A percentile compares a stretch with the other conserved stretches of the same genome.
These are phyloP conservation scores for Dascyllus trimaculatus DNA, from an alignment of 2,113 vertebrate species.

Conservation along the genomic window DNA sequence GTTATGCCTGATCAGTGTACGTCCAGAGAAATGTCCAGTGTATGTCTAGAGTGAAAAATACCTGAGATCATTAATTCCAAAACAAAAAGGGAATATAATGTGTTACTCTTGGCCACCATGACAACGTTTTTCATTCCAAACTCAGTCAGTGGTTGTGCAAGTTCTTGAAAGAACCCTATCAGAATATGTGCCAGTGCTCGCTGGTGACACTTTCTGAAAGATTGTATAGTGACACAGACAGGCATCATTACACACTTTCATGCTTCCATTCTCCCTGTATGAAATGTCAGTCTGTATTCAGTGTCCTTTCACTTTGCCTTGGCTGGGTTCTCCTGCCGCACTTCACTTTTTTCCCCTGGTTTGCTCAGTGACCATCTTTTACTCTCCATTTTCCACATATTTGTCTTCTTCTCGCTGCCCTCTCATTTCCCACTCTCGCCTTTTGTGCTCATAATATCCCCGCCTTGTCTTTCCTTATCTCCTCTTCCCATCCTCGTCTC, in stretches of 20 bases:
- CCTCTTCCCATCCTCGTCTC: neutral
- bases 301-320: slow-evolving; percentile 42
- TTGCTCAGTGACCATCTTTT: slow-evolving; percentile 47
- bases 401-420: slow-evolving; percentile 42
- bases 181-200: neutral
- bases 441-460: slow-evolving; percentile 7
- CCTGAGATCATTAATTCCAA: neutral
- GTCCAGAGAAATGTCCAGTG: too few species aligned
- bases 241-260: slow-evolving; percentile 70
- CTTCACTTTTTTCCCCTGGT: slow-evolving; percentile 12
- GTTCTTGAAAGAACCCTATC: slow-evolving; percentile 19
- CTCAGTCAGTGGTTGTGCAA: neutral
- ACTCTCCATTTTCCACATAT: slow-evolving; percentile 45
- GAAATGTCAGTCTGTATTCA: slow-evolving; percentile 67
- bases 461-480: slow-evolving; percentile 13
- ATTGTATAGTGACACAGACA: slow-evolving; percentile 52
- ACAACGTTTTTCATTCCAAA: neutral
- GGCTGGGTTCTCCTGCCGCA: neutral
- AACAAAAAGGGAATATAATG: neutral
- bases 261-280: slow-evolving; percentile 54
- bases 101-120: too few species aligned
- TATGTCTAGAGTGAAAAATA: neutral
- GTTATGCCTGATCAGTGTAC: too few species aligned
- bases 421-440: slow-evolving; percentile 11
- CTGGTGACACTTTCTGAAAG: slow-evolving; percentile 40